These are phyloP conservation scores for Xiphophorus maculatus DNA, from an alignment of 2,113 vertebrate genomes.

Conservation along the genomic window DNA sequence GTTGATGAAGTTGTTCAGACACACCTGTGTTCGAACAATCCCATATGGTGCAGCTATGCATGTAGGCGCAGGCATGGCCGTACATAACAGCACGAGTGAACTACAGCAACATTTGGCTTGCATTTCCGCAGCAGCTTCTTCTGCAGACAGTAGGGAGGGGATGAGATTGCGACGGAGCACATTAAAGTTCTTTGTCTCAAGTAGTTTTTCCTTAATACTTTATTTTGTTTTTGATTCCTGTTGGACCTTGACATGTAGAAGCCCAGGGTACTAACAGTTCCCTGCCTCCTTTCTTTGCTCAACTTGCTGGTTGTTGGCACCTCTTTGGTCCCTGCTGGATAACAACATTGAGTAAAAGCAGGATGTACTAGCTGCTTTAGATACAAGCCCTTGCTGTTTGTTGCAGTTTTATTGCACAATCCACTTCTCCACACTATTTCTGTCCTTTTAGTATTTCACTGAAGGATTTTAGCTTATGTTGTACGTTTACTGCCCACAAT, in stretches of 20 bases:
- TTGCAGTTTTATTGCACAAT: not conserved
- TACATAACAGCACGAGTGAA: slow-evolving; percentile 24
- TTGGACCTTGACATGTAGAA: slow-evolving; percentile 17
- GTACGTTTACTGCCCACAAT: too few relatives aligned
- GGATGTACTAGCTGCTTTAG: slow-evolving; percentile 18
- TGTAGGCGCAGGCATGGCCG: not conserved
- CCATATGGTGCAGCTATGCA: slow-evolving; percentile 12
- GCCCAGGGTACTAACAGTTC: not conserved
- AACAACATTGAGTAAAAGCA: slow-evolving; percentile 18
- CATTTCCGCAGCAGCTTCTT: slow-evolving; percentile 41
- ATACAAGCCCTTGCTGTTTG: not conserved
- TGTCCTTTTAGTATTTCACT: too few relatives aligned
- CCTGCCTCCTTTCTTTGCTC: too few relatives aligned
- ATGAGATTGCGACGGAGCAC: slow-evolving; percentile 1
- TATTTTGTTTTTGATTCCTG: slow-evolving; percentile 27
- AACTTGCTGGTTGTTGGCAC: too few relatives aligned
- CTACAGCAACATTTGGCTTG: slow-evolving; percentile 49
- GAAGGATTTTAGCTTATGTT: too few relatives aligned
- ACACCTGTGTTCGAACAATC: slow-evolving; percentile 28
- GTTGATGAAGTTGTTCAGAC: slow-evolving; percentile 41
- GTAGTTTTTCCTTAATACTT: slow-evolving; percentile 21
- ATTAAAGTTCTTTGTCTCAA: slow-evolving; percentile 43
- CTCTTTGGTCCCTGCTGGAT: too few relatives aligned
- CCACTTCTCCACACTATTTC: not conserved
- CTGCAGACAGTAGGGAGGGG: not conserved